Evolutionary conservation across 2,888 invertebrate genomes (phyloP).

Genomic region (Drosophila helvetica): DNA sequence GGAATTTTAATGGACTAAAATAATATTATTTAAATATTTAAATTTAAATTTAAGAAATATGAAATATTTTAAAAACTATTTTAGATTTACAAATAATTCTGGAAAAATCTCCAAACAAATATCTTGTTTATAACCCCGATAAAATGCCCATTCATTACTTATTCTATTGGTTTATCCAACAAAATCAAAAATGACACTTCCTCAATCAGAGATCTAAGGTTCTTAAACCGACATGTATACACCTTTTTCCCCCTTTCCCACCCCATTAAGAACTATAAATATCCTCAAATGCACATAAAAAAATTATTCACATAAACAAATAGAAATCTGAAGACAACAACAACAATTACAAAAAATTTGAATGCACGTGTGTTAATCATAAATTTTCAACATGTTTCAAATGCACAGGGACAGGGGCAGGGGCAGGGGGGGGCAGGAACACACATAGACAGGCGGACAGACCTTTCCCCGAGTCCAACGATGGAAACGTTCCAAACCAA

Average conservation of each 20-base stretch:
- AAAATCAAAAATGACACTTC: background rate
- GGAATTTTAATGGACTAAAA: too few relatives aligned
- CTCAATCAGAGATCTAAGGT: background rate
- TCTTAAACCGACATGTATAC: background rate
- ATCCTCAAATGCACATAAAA: slow-evolving; percentile 61
- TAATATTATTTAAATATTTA: too few relatives aligned
- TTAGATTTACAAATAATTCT: too few relatives aligned
- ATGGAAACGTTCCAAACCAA: slow-evolving; percentile 24
- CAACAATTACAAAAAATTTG: slow-evolving; percentile 51
- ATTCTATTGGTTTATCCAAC: background rate
- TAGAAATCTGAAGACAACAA: slow-evolving; percentile 63
- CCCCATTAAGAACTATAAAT: slow-evolving; percentile 66
- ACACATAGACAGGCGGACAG: slow-evolving; percentile 9
- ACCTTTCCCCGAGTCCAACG: slow-evolving; percentile 6
- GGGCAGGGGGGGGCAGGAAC: background rate
- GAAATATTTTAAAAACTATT: too few relatives aligned
- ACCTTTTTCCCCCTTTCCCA: slow-evolving; percentile 2
- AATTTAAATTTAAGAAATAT: too few relatives aligned
- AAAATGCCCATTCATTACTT: background rate
- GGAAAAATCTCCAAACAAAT: background rate
- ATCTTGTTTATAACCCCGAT: background rate
- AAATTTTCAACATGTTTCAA: slow-evolving; percentile 79
- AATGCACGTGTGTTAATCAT: slow-evolving; percentile 77
- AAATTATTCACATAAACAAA: slow-evolving; percentile 71
- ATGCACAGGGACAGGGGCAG: slow-evolving; percentile 51